Evolutionary conservation across 2,888 invertebrate species (phyloP), one percentile per base, ranked within the genome.

Genomic region (Malthinus seriepunctatus): DNA sequence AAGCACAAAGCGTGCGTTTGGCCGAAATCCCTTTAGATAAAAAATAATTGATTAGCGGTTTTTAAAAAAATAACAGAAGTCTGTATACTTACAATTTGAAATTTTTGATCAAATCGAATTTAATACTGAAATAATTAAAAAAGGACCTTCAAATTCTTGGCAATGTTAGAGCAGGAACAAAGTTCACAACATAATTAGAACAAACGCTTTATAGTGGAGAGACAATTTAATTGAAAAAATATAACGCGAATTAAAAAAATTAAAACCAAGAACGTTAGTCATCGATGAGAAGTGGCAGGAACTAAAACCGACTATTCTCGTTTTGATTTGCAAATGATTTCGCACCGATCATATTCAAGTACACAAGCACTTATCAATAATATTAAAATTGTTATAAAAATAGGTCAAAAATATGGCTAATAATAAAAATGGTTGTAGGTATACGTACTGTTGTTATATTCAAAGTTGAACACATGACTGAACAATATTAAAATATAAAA

Each of bases 121-220:
- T n/a, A 42, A 42, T 42, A 42, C 12, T 15, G 12, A 42, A 42
- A 42, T 42, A 42, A 42, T 42, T 42, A 42, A 15, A 47, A 47
- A 33, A 14, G 32, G 39, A 38, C 54, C 54, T 54, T 38, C 37
- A 48, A 47, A 54, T 48, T 54, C 47, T 54, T 54, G 54, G 54
- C 54, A 54, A 10, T 14, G 14, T 10, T 34, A 47, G 15, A 38
- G 12, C 12, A 53, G 38, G 32, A 54, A 14, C 47, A 35, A 52
- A 52, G 52, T 52, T 46, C 52, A 54, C 5, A 8, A 15, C 47
- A 33, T 46, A 52, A 52, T 52, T 52, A 52, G 52, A 52, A 52
- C 37, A 32, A 45, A 45, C 35, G 33, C n/a, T 52, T 45, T 15
- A 23, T 33, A 35, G 23, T 23, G 23, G 23, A 23, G 23, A 23